Conservation (phyloP, 2,888 invertebrate species). For the Homarus gammarus region DNA sequence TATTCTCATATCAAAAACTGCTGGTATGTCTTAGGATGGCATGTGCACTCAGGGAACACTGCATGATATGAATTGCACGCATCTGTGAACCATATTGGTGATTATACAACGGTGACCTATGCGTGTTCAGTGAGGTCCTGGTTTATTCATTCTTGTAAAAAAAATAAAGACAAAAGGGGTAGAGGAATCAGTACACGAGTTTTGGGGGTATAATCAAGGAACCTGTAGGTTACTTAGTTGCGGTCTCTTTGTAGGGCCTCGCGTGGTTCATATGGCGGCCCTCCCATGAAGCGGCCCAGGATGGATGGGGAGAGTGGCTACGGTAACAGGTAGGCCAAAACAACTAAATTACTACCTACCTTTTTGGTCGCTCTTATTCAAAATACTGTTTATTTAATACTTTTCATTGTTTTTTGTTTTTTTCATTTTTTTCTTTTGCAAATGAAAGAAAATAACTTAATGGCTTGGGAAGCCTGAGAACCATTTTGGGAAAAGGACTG, state of each 20-base stretch:
- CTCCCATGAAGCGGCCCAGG: constrained; percentile 75
- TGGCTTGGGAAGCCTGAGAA: background rate
- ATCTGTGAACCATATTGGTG: background rate
- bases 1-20: background rate
- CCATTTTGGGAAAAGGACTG: background rate
- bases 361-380: constrained; percentile 8
- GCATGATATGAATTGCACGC: constrained; percentile 20
- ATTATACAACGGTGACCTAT: constrained; percentile 22
- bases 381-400: background rate
- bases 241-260: constrained; percentile 73
- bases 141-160: background rate
- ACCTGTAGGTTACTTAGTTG: constrained; percentile 42
- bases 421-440: constrained; percentile 3
- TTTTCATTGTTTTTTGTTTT: background rate
- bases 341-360: constrained; percentile 34
- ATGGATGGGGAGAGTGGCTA: constrained; percentile 75
- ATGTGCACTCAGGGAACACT: background rate
- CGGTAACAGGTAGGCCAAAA: constrained; percentile 67
- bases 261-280: constrained; percentile 74
- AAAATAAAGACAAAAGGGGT: background rate
- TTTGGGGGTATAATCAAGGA: constrained; percentile 49
- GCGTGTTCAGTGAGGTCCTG: constrained; percentile 21
- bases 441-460: constrained; percentile 15
- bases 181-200: constrained; percentile 47
- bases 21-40: background rate